phyloP scores from a whole-genome alignment of 64 coral and sea anemone genomes.

The Dendronephthya gigantea region DNA sequence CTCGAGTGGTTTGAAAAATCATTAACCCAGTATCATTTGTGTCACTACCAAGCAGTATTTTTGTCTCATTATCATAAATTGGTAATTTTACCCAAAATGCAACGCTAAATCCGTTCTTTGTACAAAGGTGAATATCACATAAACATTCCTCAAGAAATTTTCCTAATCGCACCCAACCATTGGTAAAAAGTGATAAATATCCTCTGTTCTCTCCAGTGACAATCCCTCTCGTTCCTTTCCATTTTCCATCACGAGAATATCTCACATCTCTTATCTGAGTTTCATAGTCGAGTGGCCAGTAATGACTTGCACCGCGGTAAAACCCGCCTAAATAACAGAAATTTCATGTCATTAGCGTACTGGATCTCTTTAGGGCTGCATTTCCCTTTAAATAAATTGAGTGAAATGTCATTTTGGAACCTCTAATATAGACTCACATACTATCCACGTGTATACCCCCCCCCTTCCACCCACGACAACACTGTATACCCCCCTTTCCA shows the following conservation, averaged over 20 bases:
- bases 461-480: too few relatives aligned
- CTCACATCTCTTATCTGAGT: not conserved
- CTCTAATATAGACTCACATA: too few relatives aligned
- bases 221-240: not conserved
- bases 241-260: not conserved
- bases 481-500: too few relatives aligned
- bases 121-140: not conserved
- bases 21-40: not conserved
- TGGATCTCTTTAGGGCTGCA: too few relatives aligned
- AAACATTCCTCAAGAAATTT: not conserved
- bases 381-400: too few relatives aligned
- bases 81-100: not conserved
- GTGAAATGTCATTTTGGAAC: too few relatives aligned
- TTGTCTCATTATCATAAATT: not conserved
- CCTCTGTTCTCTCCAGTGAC: not conserved
- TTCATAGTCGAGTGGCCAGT: not conserved
- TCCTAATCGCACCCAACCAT: not conserved
- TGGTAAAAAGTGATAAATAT: not conserved
- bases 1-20: not conserved
- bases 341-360: not conserved
- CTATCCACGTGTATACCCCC: too few relatives aligned
- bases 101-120: not conserved
- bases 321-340: not conserved
- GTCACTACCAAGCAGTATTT: not conserved
- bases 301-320: not conserved